Evolutionary conservation across 2,797 vertebrate species (phyloP), one percentile per base, ranked within the genome.

Genomic region (Paratrypauchen microcephalus): DNA sequence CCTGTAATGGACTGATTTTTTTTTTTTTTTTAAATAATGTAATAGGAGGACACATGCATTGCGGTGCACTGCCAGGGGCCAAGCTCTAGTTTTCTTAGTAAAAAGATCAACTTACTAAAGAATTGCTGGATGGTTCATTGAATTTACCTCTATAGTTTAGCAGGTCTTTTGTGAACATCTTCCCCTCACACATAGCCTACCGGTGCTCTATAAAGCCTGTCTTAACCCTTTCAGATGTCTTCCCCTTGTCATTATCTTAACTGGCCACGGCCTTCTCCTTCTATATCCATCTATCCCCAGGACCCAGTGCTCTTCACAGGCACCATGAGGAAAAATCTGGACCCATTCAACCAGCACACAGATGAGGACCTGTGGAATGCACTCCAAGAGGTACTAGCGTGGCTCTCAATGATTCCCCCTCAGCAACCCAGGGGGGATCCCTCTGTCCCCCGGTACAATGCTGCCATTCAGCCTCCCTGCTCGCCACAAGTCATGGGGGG

Each of bases 301-400:
- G 96, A 98, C 78, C 95, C 96, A 75, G 94, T 96, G 89, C 93
- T 98, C 86, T 97, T 97, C 92, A 96, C 95, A 83, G 96, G 95
- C 84, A 96, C 95, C 65, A 95, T 98, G 95, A 96, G 96, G 90
- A 96, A 95, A 91, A 98, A 98, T 89, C 92, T 98, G 88, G 97
- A 98, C 93, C 96, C 96, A 85, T 98, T 98, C 91, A 94, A 88
- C 79, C 94, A 97, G 83, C 94, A 98, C 91, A 93, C 94, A 0
- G 97, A 98, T 81, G 95, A 97, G 83, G 96, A 97, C 77, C 94
- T 98, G 81, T 98, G 97, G 97, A 95, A 94, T 83, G 95, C 95
- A 84, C 93, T 98, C 89, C 85, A 95, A 92, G 96, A 97, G 96
- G 97, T 98, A 94, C 93, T 91, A 91, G 89, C 87, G 74, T 86